phyloP scores from a whole-genome alignment of 2,113 vertebrate species.

The Melierax canorus region DNA sequence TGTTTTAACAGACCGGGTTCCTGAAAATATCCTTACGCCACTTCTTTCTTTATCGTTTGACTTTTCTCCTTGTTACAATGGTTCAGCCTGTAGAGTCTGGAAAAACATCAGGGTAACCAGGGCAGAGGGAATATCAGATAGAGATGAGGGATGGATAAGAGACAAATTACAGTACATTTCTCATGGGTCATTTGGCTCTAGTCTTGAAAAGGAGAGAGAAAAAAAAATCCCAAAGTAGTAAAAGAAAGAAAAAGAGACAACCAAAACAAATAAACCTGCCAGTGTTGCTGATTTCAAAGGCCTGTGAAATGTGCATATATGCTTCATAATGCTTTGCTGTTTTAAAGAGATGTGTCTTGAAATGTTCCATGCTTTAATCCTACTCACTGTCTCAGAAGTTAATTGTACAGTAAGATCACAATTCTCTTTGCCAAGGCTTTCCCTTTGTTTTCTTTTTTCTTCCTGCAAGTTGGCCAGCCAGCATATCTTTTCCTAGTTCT shows the following conservation, averaged over 20 bases:
- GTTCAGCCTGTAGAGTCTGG: constrained; percentile 43
- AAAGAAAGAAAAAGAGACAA: constrained; percentile 47
- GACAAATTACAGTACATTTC: constrained; percentile 58
- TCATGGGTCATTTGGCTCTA: constrained; percentile 64
- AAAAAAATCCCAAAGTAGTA: constrained; percentile 20
- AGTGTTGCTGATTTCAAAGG: constrained; percentile 52
- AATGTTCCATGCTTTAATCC: constrained; percentile 37
- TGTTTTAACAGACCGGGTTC: not conserved
- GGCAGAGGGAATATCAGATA: constrained; percentile 66
- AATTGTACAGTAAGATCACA: constrained; percentile 33
- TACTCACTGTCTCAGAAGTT: constrained; percentile 30
- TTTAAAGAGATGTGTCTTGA: not conserved
- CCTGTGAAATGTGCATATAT: constrained; percentile 15
- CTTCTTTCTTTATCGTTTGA: constrained; percentile 29
- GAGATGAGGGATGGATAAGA: constrained; percentile 63
- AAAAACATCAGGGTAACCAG: constrained; percentile 70
- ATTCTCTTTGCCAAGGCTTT: constrained; percentile 33
- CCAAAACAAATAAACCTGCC: constrained; percentile 65
- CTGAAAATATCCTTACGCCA: not conserved
- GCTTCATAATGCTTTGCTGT: not conserved
- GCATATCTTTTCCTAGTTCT: not conserved
- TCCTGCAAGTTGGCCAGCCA: not conserved
- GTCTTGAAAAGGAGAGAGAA: constrained; percentile 36
- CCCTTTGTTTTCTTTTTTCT: not conserved
- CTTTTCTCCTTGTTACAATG: constrained; percentile 54